Base-by-base conservation (phyloP, 35 echinoderm and acorn worm species). In the Anneissia japonica region DNA sequence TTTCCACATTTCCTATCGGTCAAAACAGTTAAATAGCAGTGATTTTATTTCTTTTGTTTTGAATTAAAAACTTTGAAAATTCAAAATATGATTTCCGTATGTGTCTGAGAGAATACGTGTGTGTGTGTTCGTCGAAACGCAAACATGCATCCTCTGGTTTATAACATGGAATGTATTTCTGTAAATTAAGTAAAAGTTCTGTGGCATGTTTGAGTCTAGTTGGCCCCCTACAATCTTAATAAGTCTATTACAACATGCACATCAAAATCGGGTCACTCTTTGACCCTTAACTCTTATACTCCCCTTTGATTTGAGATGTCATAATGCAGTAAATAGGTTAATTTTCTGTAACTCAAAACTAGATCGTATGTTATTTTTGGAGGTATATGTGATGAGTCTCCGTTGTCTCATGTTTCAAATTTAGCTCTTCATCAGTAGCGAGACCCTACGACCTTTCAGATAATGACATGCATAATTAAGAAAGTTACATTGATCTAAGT, bases 291-390 rank as follows among this genome's bases (percentile, higher is more conserved):
- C 5, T 9, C 51, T 64, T 23, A 19, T 64, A 64, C 51, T 64
- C 51, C 51, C 51, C 51, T 64, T 64, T 64, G 51, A 64, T 64
- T 64, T 64, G 51, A 64, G 51, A 64, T 64, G 51, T 64, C 51
- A 64, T 64, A 64, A 64, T 64, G 19, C 51, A 64, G 51, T 64
- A 64, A 64, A 9, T 64, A 64, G 51, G 51, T 64, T 64, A 64
- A 64, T 64, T 64, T 64, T 64, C 51, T 64, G 51, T 64, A 64
- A 64, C 51, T 64, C 21, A 64, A 26, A 64, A 26, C 51, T 9
- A 26, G 51, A 64, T 64, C 51, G 26, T 64, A 23, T 64, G 51
- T 16, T 64, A 64, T 64, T 64, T 64, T 64, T 64, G 21, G 51
- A 64, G 51, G 51, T 64, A 64, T 64, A 23, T 45, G 51, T 64